These are phyloP conservation scores for Ictalurus furcatus DNA, from an alignment of 2,113 vertebrate genomes.

Conservation along the genomic window DNA sequence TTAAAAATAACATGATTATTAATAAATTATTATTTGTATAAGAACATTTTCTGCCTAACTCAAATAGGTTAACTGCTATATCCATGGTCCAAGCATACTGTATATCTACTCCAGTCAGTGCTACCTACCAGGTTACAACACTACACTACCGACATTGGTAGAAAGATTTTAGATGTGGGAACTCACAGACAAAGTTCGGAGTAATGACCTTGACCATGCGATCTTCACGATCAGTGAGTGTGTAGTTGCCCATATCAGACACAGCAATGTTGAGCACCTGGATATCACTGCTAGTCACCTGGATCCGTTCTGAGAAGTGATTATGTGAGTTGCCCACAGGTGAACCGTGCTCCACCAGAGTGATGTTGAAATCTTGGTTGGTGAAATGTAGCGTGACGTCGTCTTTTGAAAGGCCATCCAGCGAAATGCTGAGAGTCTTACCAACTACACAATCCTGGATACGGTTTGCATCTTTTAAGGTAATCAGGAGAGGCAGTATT, in stretches of 20 bases:
- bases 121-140: not conserved
- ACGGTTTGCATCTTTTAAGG: not conserved
- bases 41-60: not conserved
- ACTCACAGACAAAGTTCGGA: conserved; percentile 63
- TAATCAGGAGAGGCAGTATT: not conserved
- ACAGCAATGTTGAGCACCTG: conserved; percentile 56
- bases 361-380: conserved; percentile 40
- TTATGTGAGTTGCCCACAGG: conserved; percentile 39
- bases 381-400: conserved; percentile 52
- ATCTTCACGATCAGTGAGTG: conserved; percentile 46
- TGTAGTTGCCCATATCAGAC: conserved; percentile 62
- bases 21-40: not conserved
- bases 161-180: not conserved
- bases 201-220: conserved; percentile 57
- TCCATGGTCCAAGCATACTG: not conserved
- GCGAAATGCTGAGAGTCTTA: conserved; percentile 55
- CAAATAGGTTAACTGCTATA: not conserved
- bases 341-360: conserved; percentile 60
- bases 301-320: conserved; percentile 56
- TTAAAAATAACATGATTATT: not conserved
- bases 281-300: conserved; percentile 34
- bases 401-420: conserved; percentile 53
- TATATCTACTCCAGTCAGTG: not conserved
- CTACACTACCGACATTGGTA: not conserved
- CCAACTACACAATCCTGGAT: conserved; percentile 55